Base-by-base conservation (phyloP, 2,113 vertebrate species). In the Lophochroa leadbeateri region DNA sequence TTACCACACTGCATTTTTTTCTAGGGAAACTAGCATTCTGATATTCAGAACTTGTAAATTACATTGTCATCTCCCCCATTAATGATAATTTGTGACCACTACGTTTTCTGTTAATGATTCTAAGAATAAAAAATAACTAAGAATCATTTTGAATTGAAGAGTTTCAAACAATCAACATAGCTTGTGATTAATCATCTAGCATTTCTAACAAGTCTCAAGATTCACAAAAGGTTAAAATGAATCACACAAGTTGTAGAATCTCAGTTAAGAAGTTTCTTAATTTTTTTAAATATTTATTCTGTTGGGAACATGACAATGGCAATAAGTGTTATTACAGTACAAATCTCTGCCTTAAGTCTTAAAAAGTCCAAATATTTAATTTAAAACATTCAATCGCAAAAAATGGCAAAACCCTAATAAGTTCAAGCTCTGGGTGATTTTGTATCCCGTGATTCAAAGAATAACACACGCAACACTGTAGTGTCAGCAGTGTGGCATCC, bases 391-490 rank as follows among this genome's bases (percentile, higher is more conserved):
- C 12, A 68, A 4, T 49, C 6, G 3, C n/a, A 78, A 92, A 65
- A 58, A 90, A 80, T 35, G 39, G 29, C 39, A 90, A 88, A 94
- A 82, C 37, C 14, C 29, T 9, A n/a, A 13, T 49, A 57, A 79
- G 68, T 92, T 95, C 58, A 92, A 82, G 18, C 24, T 91, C 63
- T 50, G n/a, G 21, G 43, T 92, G 91, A 79, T 91, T 88, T 91
- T 68, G 33, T 25, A 58, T 83, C 47, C 33, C 49, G 24, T 53
- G 50, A 79, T 82, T 86, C 52, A 64, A 83, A 78, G 53, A 93
- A 88, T 86, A 94, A 92, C 79, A 65, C 21, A 61, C 53, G 29
- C 17, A 82, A 47, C 1, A 0, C 24, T 85, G n/a, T 64, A 55
- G 41, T 82, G 82, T 95, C 76, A 94, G 76, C 79, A 85, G 47